phyloP scores from a whole-genome alignment of 1,140 invertebrate genomes.

The Paramacrobiotus metropolitanus region DNA sequence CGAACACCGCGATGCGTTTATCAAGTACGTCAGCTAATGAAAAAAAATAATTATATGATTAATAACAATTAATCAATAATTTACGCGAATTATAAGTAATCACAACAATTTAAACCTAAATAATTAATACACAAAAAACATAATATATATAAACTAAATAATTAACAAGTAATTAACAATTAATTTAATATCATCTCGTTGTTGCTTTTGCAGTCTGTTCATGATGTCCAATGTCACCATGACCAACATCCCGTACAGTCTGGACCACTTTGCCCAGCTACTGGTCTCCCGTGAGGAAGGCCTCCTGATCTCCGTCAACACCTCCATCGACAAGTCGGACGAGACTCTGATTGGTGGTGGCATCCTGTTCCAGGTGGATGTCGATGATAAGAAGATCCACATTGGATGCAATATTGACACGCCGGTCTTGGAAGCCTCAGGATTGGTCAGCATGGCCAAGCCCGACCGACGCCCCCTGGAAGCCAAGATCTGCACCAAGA shows the following conservation, averaged over 20 bases:
- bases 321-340: not conserved
- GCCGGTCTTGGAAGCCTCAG: not conserved
- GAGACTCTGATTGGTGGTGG: not conserved
- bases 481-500: not conserved
- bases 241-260: not conserved
- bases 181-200: not conserved
- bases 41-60: not conserved
- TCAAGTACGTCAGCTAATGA: not conserved
- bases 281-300: not conserved
- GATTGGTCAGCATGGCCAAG: not conserved
- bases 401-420: not conserved
- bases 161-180: not conserved
- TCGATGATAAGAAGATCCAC: not conserved
- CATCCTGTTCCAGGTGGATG: not conserved
- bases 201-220: not conserved
- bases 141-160: no score
- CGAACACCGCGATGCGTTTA: not conserved
- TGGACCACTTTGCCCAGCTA: not conserved
- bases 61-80: no score
- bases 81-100: no score
- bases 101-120: no score
- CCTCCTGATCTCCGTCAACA: not conserved
- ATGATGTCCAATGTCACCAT: not conserved
- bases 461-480: not conserved
- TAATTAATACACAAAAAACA: no score